Percentiles rank a stretch among this genome's conserved stretches.
Conservation (phyloP, 2,113 vertebrate species). For the Cettia cetti region DNA sequence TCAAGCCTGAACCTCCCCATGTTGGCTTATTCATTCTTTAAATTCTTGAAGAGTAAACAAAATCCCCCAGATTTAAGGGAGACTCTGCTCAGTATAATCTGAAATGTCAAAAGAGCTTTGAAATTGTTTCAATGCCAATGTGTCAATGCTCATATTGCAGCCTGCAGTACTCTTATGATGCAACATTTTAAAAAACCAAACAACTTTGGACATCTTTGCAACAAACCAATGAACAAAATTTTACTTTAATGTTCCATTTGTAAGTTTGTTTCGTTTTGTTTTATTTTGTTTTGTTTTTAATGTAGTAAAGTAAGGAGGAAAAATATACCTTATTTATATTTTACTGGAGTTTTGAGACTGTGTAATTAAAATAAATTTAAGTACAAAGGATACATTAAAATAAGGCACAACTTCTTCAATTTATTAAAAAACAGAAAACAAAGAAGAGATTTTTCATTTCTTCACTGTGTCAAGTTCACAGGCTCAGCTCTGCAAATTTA, state of each 20-base stretch:
- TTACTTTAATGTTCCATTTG: neutral
- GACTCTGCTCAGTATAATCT: slow-evolving; percentile 14
- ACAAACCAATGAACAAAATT: neutral
- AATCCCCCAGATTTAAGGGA: slow-evolving; percentile 35
- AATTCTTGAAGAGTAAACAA: neutral
- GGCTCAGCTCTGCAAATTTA: neutral
- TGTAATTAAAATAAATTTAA: slow-evolving; percentile 1
- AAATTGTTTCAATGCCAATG: slow-evolving; percentile 30
- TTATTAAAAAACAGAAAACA: neutral
- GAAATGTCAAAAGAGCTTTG: slow-evolving; percentile 31
- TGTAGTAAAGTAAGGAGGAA: neutral
- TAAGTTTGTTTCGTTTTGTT: neutral
- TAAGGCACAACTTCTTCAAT: neutral
- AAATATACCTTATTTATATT: neutral
- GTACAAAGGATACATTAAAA: neutral
- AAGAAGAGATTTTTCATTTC: neutral
- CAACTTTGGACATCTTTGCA: neutral
- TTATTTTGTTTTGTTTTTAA: neutral
- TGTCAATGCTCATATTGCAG: slow-evolving; percentile 22
- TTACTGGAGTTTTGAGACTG: neutral
- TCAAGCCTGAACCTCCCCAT: neutral
- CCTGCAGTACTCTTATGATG: neutral
- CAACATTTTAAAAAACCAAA: neutral
- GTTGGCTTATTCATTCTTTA: neutral
- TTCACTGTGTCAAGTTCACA: neutral